Evolutionary conservation across 2,888 invertebrate species (phyloP).

Genomic region (Eupithecia abbreviata): DNA sequence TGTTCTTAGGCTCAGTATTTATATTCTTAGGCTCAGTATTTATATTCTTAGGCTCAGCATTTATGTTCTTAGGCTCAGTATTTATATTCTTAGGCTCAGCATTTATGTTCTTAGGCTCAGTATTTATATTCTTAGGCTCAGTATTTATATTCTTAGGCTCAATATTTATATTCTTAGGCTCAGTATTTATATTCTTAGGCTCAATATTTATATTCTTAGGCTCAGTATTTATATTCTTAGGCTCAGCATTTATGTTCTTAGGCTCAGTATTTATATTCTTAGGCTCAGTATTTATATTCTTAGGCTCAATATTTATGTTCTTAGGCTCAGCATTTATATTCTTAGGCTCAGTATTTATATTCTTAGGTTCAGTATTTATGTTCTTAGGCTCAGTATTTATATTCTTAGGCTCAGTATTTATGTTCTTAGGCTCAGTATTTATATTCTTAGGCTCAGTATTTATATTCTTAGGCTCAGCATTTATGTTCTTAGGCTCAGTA

Average conservation of each 20-base stretch:
- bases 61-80: background rate
- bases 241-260: background rate
- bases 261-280: background rate
- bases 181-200: background rate
- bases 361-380: background rate
- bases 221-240: background rate
- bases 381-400: background rate
- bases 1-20: background rate
- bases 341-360: background rate
- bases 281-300: background rate
- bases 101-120: background rate
- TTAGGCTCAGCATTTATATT: background rate
- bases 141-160: background rate
- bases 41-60: background rate
- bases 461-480: background rate
- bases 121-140: background rate
- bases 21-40: background rate
- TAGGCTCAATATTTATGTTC: background rate
- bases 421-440: background rate
- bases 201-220: background rate
- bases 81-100: background rate
- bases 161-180: background rate
- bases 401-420: background rate
- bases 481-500: background rate
- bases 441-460: background rate